phyloP scores from a whole-genome alignment of 1,140 invertebrate genomes.

The Drosophila pachea region DNA sequence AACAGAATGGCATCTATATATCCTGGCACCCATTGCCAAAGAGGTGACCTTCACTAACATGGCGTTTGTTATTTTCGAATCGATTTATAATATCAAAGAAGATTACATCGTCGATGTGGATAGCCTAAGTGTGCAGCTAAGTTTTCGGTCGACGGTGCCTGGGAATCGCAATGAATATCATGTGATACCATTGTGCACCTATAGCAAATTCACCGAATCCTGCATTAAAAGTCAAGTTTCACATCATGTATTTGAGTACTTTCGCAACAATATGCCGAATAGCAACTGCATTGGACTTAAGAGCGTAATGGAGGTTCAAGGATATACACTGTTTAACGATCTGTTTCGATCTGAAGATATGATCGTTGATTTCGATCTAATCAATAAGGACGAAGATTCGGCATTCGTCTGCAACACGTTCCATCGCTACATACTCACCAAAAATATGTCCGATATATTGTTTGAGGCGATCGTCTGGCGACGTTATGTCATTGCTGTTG shows the following conservation, averaged over 20 bases:
- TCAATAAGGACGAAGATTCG: conserved; percentile 25
- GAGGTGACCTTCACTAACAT: conserved; percentile 57
- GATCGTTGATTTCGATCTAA: conserved; percentile 25
- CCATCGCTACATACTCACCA: conserved; percentile 62
- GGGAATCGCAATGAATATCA: conserved; percentile 32
- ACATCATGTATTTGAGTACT: conserved; percentile 51
- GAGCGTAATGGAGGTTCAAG: conserved; percentile 36
- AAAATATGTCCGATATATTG: conserved; percentile 34
- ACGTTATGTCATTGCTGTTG: conserved; percentile 39
- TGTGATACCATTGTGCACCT: conserved; percentile 47
- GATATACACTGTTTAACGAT: conserved; percentile 45
- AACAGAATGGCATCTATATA: conserved; percentile 67
- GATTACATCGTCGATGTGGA: conserved; percentile 33
- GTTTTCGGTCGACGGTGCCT: conserved; percentile 43
- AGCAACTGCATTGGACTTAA: conserved; percentile 44
- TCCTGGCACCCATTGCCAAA: conserved; percentile 63
- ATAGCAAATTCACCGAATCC: conserved; percentile 12
- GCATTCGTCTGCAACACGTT: conserved; percentile 59
- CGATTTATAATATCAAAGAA: conserved; percentile 56
- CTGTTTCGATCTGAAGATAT: conserved; percentile 43
- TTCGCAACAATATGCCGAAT: conserved; percentile 13
- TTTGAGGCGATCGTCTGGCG: conserved; percentile 15
- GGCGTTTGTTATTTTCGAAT: conserved; percentile 59
- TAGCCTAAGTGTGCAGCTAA: conserved; percentile 33
- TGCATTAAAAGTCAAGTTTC: conserved; percentile 33